Conservation (phyloP, 2,888 invertebrate genomes). For the Pyralis farinalis region DNA sequence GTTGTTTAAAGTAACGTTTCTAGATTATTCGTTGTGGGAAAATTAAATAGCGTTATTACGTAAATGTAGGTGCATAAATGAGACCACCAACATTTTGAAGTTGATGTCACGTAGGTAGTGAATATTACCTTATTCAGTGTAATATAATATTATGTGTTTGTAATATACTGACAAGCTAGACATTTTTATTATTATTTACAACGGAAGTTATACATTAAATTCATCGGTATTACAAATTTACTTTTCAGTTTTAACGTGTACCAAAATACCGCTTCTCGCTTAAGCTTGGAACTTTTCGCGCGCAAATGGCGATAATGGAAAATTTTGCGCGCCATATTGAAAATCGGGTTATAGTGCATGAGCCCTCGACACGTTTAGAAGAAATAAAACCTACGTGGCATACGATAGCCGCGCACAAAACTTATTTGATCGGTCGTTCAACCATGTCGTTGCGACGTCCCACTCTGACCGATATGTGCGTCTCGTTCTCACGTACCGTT, state of each 20-base stretch:
- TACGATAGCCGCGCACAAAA: conserved; percentile 71
- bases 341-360: conserved; percentile 51
- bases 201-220: too few relatives aligned
- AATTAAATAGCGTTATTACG: conserved; percentile 41
- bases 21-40: conserved; percentile 35
- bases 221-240: too few relatives aligned
- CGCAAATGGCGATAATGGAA: conserved; percentile 29
- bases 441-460: conserved; percentile 61
- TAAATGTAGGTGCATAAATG: conserved; percentile 4
- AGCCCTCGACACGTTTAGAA: conserved; percentile 65
- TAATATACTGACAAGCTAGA: too few relatives aligned
- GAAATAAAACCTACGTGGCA: conserved; percentile 73
- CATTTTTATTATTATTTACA: too few relatives aligned
- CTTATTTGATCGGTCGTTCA: conserved; percentile 81
- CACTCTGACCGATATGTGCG: conserved; percentile 39
- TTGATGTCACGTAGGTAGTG: too few relatives aligned
- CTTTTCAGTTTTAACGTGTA: too few relatives aligned
- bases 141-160: too few relatives aligned
- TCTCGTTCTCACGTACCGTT: conserved; percentile 71
- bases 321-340: conserved; percentile 53
- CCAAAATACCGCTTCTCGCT: conserved; percentile 33
- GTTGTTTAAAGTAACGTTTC: conserved; percentile 41
- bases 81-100: conserved; percentile 12
- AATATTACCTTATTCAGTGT: background rate
- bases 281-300: too few relatives aligned